A percentile compares a stretch with the other conserved stretches of the same genome.
Conservation (phyloP, 2,797 vertebrate species). For the Prionace glauca region DNA sequence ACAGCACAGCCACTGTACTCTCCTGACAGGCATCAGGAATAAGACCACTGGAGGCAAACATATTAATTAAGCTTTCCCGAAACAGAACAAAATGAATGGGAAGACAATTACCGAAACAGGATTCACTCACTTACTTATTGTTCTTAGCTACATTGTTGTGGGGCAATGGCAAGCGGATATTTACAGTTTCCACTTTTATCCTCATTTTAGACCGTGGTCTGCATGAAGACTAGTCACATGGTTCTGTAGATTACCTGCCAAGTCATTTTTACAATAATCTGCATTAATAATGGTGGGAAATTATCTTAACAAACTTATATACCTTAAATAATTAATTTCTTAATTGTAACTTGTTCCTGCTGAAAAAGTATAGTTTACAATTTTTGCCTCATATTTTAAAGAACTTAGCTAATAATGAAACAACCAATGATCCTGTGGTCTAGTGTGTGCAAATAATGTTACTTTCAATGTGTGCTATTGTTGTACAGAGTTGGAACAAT, state of each 20-base stretch:
- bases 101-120: neutral
- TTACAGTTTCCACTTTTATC: neutral
- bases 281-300: neutral
- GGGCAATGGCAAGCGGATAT: neutral
- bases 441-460: neutral
- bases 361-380: neutral
- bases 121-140: neutral
- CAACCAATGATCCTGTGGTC: neutral
- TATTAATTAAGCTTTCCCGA: neutral
- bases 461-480: neutral
- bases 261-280: neutral
- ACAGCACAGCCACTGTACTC: no score
- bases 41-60: neutral
- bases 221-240: neutral
- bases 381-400: neutral
- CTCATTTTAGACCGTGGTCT: neutral
- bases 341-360: neutral
- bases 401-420: conserved; percentile 22
- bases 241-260: neutral
- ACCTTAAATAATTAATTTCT: neutral
- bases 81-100: neutral
- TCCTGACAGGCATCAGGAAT: neutral
- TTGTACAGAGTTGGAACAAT: neutral
- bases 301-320: neutral
- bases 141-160: neutral